Base-by-base conservation (phyloP, 1,140 invertebrate genomes). In the Bombyx mori region DNA sequence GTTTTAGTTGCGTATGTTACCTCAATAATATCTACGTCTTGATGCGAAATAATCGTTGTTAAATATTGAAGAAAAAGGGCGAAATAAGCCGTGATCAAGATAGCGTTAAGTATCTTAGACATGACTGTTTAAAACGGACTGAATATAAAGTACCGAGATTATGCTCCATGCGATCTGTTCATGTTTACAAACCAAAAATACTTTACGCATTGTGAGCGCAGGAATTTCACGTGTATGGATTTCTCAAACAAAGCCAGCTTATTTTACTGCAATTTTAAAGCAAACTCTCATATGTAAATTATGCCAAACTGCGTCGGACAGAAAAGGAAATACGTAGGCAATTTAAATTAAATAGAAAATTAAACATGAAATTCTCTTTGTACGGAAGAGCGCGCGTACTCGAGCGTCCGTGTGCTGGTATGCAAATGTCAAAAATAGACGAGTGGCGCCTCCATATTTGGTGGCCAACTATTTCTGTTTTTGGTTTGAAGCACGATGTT, bases 311-410 rank as follows among this genome's bases (percentile, higher is more conserved):
- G 62, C 54, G 56, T 52, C 53, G 58, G 60, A 61, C 59, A 64
- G 47, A 63, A 61, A 60, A 67, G 66, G 65, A 77, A 73, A 77
- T 75, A 73, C 73, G 72, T 70, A 49, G 62, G 72, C 71, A 81
- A 80, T 83, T 35, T 81, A 80, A 71, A 79, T 74, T 74, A 78
- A 78, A 79, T 68, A 75, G 68, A 75, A 72, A 77, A 83, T 83
- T 81, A 76, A 83, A 79, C 81, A 80, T 79, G 73, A 81, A 78
- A 79, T 78, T 77, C 68, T 71, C 65, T 81, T 75, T 80, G 72
- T 76, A 48, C 65, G 67, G 58, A 35, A n/a, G 63, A 63, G 55
- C 26, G 2, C 55, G 62, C 60, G 58, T 65, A 46, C 53, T 60
- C 48, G 54, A 62, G 61, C 61, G 63, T 50, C 44, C 54, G 61